A percentile compares a stretch with the other conserved stretches of the same genome.
Evolutionary conservation across 2,113 vertebrate species (phyloP).

Genomic region (Illadopsis cleaveri): DNA sequence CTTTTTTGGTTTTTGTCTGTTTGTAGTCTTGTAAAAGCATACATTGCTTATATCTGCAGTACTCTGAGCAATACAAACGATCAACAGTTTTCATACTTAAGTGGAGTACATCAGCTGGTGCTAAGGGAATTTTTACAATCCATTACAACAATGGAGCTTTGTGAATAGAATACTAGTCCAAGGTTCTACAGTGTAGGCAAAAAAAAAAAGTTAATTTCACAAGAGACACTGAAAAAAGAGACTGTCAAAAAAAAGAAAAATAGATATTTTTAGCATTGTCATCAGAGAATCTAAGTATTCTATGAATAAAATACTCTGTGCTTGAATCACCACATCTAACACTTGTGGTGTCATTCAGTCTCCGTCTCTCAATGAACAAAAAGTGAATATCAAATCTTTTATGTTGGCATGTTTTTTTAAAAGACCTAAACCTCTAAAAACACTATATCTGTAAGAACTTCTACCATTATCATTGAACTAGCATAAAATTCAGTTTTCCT

Average conservation of each 20-base stretch:
- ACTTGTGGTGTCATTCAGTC: not conserved
- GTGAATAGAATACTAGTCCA: not conserved
- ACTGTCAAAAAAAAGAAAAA: too few species aligned
- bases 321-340: not conserved
- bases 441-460: not conserved
- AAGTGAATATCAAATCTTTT: not conserved
- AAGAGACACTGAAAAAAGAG: not conserved
- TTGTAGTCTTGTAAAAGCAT: not conserved
- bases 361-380: not conserved
- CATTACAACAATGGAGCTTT: not conserved
- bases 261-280: not conserved
- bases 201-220: not conserved
- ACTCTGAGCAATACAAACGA: not conserved
- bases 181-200: not conserved
- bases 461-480: not conserved
- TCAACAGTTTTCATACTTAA: not conserved
- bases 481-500: not conserved
- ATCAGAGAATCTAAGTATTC: not conserved
- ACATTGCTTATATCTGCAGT: not conserved
- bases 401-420: not conserved
- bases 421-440: not conserved
- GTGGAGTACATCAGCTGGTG: not conserved
- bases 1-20: fast-evolving
- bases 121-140: not conserved
- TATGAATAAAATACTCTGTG: not conserved